A percentile compares a stretch with the other conserved stretches of the same genome.
Evolutionary conservation across 1,140 invertebrate genomes (phyloP).

Genomic region (Ips typographus): DNA sequence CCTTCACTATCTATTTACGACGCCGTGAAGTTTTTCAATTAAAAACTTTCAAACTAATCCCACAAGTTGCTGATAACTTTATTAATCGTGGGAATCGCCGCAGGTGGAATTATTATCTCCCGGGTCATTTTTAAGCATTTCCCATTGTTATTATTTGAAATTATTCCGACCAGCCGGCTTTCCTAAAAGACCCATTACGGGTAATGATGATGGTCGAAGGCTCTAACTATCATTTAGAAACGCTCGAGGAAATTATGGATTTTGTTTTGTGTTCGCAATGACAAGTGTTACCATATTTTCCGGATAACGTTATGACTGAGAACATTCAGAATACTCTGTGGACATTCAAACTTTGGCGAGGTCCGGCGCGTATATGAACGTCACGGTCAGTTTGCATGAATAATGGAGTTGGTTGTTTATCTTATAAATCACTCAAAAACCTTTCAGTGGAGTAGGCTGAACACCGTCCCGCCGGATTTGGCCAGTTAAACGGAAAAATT

Average conservation of each 20-base stretch:
- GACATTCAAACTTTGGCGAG: not conserved
- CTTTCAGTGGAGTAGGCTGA: not conserved
- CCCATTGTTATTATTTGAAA: not conserved
- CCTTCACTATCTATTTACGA: conserved; percentile 5
- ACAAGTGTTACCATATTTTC: too few relatives aligned
- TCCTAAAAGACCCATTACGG: too few relatives aligned
- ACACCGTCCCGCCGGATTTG: too few relatives aligned
- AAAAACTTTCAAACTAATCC: conserved; percentile 9
- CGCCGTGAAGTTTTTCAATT: conserved; percentile 9
- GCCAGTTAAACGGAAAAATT: too few relatives aligned
- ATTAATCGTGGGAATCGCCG: conserved; percentile 13
- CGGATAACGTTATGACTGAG: too few relatives aligned
- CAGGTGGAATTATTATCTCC: conserved; percentile 11
- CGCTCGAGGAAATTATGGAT: too few relatives aligned
- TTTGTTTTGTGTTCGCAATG: too few relatives aligned
- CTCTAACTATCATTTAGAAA: too few relatives aligned
- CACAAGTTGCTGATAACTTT: conserved; percentile 14
- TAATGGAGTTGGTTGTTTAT: not conserved
- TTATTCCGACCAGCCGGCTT: too few relatives aligned
- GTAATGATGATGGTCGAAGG: too few relatives aligned
- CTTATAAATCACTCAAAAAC: not conserved
- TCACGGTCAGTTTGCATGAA: conserved; percentile 1
- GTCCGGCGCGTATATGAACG: not conserved
- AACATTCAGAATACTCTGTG: too few relatives aligned
- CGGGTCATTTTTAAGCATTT: conserved; percentile 2